A percentile compares a stretch with the other conserved stretches of the same genome.
These are phyloP conservation scores for Hydrochoerus hydrochaeris DNA, from an alignment of 2,113 vertebrate species.

Conservation along the genomic window DNA sequence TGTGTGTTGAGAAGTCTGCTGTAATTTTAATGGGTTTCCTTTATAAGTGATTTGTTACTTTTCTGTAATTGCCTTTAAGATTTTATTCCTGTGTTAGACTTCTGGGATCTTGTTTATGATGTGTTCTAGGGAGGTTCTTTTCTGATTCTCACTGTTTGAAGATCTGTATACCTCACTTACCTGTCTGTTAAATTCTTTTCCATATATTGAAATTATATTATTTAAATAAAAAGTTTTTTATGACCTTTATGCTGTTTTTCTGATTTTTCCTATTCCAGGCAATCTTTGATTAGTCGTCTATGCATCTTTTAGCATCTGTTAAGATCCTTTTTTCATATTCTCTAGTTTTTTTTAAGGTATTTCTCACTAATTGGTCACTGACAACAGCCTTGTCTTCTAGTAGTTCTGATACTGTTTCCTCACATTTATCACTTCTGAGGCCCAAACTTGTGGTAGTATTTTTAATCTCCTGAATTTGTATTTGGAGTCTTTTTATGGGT, in stretches of 20 bases:
- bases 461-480: background rate
- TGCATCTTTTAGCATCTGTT: background rate
- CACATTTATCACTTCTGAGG: background rate
- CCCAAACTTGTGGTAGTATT: background rate
- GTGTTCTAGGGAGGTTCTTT: background rate
- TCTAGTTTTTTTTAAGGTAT: no score
- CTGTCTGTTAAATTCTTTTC: background rate
- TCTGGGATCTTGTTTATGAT: background rate
- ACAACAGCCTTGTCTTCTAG: background rate
- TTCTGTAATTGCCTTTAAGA: no score
- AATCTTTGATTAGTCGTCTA: background rate
- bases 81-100: background rate
- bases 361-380: background rate
- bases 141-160: background rate
- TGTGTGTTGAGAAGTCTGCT: background rate
- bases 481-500: background rate
- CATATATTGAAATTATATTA: background rate
- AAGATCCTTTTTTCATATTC: no score
- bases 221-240: background rate
- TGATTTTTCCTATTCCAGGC: background rate
- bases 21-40: no score
- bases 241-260: background rate
- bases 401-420: background rate
- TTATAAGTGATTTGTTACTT: no score
- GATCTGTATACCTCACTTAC: background rate